Base-by-base conservation (phyloP, 2,888 invertebrate genomes). In the Phaonia tiefii region DNA sequence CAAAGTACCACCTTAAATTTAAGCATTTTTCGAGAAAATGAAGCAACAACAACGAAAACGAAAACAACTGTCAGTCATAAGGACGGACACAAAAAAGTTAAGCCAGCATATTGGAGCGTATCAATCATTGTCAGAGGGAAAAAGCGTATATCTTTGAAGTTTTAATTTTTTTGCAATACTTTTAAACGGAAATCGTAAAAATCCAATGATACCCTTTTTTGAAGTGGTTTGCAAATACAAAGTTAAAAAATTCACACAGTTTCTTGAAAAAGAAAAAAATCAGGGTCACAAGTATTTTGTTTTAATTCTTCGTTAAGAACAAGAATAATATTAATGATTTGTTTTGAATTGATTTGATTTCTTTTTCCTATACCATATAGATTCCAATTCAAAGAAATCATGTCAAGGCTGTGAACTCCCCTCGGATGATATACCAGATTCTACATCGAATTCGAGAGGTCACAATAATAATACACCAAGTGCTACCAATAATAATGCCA, bases 391-490 rank as follows among this genome's bases (percentile, higher is more conserved):
- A 84, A 94, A 94, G 89, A 94, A 94, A 89, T 93, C 93, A 87
- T 94, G 93, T 91, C 96, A 95, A 92, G 96, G 94, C 85, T 97
- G 94, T 89, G 96, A 96, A 89, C 92, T 94, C 90, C 96, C 94
- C 76, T 93, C 94, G 63, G 94, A 95, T 85, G 95, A 95, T 87
- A 92, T 94, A 72, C 94, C 95, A 4, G 95, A 95, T 85, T 92
- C 95, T 46, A 92, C 93, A 37, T 93, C 94, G 42, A 91, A 91
- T 83, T 92, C 92, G 13, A 92, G 94, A 83, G 95, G 94, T 69
- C 93, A 95, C 88, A 95, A 96, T 88, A 96, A 96, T 90, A 96
- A 96, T 89, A 96, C 95, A 54, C 95, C 95, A 22, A 95, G 94
- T 88, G 95, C 95, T 73, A 95, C 95, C 78, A 94, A 94, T 86